Evolutionary conservation across 1,140 invertebrate genomes (phyloP), one percentile per base, ranked within the genome.

Genomic region (Dendroctonus valens): DNA sequence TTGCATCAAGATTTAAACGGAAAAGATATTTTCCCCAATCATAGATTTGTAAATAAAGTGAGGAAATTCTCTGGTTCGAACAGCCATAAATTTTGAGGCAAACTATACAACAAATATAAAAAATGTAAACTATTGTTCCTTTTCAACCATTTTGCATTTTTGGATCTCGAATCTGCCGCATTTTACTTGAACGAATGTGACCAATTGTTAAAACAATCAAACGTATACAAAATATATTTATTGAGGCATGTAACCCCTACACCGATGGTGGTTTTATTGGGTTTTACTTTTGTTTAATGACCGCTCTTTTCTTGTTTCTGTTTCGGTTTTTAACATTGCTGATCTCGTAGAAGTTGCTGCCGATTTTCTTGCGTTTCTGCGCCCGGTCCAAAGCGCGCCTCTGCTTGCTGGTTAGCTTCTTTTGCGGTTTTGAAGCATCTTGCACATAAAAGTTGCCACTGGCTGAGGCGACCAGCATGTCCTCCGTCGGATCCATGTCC

Each of bases 241-340:
- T 39, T 44, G n/a, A 60, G 39, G 46, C 46, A 50, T 60, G 41
- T 37, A 38, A 26, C 26, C 26, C 26, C 1, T 3, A 26, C 26
- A 15, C 26, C 26, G 26, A 26, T 26, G 26, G n/a, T n/a, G n/a
- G 26, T 26, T 26, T 26, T 26, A 26, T 26, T 26, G 26, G 26
- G 26, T 26, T 26, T 26, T 26, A 26, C 26, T 26, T 26, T 26
- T 26, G 26, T 26, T 26, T 26, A 26, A 26, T 26, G 26, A 26
- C 26, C 26, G 3, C 8, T 41, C 79, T 82, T 75, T 84, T 88
- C 69, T 84, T 86, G 72, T 83, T 83, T 71, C 85, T 83, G 79
- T 90, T 93, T 67, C 86, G 85, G 76, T 95, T 97, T 78, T 98
- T 98, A 38, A 97, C 94, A 85, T 97, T 96, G 4, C 89, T 85